Percentiles rank a stretch among this genome's conserved stretches.
Conservation (phyloP, 2,888 invertebrate species). For the Heteromyza rotundicornis region DNA sequence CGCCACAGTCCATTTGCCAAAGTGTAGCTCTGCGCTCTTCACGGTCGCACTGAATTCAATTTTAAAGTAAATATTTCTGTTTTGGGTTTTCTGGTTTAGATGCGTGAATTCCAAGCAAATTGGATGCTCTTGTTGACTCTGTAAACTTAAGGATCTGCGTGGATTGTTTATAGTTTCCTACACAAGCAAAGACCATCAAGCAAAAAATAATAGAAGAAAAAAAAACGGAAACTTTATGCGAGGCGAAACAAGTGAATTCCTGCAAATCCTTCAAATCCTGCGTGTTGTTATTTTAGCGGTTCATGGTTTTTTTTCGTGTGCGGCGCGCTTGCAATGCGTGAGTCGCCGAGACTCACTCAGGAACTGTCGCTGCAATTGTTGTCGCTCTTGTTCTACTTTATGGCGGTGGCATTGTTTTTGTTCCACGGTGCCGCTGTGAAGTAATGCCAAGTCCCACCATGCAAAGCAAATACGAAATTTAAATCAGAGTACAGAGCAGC, state of each 20-base stretch:
- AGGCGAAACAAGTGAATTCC: not conserved
- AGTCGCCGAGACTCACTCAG: not conserved
- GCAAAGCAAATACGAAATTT: constrained; percentile 34
- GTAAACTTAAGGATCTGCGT: not conserved
- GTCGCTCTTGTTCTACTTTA: constrained; percentile 18
- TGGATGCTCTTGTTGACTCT: not conserved
- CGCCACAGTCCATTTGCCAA: no score
- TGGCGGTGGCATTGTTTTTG: constrained; percentile 24
- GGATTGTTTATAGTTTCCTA: not conserved
- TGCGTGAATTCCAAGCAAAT: not conserved
- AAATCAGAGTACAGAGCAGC: constrained; percentile 46
- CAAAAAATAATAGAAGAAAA: not conserved
- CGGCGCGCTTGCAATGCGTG: not conserved
- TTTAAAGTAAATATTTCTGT: no score
- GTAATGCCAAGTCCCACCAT: no score
- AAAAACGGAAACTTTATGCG: not conserved
- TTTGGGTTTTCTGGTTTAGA: not conserved
- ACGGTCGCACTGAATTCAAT: no score
- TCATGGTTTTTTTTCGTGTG: not conserved
- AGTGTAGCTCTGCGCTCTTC: no score
- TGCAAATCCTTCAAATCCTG: not conserved
- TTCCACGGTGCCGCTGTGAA: constrained; percentile 9
- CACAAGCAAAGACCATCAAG: not conserved
- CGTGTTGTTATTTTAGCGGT: not conserved
- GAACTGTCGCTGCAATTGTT: constrained; percentile 5